Evolutionary conservation across 37 sponge, comb jelly and placozoan genomes (phyloP).

Genomic region (Diacarnus erythraeanus): DNA sequence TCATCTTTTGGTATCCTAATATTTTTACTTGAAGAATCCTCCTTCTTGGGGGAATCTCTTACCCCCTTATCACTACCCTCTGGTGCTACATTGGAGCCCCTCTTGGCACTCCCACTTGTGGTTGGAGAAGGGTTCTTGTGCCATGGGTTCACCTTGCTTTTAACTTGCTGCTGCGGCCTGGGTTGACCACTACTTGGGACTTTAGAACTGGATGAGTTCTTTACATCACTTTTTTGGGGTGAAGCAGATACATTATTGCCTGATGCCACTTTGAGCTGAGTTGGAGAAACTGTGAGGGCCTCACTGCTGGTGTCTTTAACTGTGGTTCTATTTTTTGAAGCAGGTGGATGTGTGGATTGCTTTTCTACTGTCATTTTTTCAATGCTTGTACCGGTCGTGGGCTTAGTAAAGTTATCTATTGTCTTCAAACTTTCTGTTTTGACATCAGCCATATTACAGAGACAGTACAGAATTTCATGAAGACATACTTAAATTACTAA

Average conservation of each 20-base stretch:
- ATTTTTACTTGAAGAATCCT: slow-evolving; percentile 18
- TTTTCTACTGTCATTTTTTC: slow-evolving; percentile 25
- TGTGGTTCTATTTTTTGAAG: background rate
- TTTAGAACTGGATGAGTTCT: slow-evolving; percentile 3
- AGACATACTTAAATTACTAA: background rate
- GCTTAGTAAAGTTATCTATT: background rate
- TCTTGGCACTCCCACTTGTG: background rate
- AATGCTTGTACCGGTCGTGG: background rate
- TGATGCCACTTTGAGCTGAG: slow-evolving; percentile 5
- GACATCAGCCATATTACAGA: slow-evolving; percentile 26
- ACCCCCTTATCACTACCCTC: background rate
- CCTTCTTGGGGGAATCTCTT: background rate
- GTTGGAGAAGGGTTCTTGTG: slow-evolving; percentile 21
- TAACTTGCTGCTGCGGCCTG: background rate
- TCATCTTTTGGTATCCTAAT: slow-evolving; percentile 48
- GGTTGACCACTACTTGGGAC: background rate
- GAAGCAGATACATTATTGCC: background rate
- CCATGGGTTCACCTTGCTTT: slow-evolving; percentile 55
- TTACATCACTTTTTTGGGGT: slow-evolving; percentile 32
- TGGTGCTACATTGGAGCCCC: background rate
- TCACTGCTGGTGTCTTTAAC: background rate
- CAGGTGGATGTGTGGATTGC: background rate
- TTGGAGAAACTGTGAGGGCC: background rate
- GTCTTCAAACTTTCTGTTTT: slow-evolving; percentile 2
- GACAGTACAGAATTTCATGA: slow-evolving; percentile 1